These are phyloP conservation scores for Melipona quadrifasciata DNA, from an alignment of 1,140 invertebrate genomes.

Conservation along the genomic window DNA sequence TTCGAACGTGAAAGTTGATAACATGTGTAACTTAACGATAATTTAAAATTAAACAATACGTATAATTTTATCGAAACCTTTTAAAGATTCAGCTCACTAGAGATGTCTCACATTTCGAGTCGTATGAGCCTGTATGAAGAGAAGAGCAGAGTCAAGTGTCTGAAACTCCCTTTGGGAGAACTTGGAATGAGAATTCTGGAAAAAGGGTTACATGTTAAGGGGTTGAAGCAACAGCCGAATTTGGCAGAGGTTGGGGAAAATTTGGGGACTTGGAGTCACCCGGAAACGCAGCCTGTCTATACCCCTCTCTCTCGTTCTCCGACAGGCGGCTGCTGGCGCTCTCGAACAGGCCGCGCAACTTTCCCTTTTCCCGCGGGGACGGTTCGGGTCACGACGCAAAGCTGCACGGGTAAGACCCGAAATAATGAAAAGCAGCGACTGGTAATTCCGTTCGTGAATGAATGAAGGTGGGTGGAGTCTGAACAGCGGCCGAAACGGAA, in stretches of 20 bases:
- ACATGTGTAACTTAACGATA: neutral
- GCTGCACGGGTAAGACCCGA: constrained; percentile 32
- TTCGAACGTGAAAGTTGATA: no score
- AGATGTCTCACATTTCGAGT: no score
- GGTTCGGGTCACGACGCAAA: constrained; percentile 27
- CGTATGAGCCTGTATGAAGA: no score
- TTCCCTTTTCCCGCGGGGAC: constrained; percentile 40
- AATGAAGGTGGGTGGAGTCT: constrained; percentile 65
- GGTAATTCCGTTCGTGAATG: constrained; percentile 59
- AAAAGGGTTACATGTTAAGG: neutral
- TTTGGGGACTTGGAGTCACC: neutral
- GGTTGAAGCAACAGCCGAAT: neutral
- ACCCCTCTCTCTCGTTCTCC: no score
- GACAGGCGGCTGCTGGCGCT: neutral
- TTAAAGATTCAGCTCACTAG: no score
- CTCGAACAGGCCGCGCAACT: constrained; percentile 32
- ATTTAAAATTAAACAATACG: no score
- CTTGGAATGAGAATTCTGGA: neutral
- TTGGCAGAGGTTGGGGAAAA: neutral
- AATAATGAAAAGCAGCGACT: constrained; percentile 49
- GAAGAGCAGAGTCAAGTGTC: no score
- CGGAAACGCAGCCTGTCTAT: neutral
- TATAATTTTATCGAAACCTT: no score
- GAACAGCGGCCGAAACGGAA: constrained; percentile 61
- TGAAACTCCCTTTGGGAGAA: neutral